Evolutionary conservation across 2,888 invertebrate species (phyloP).

Genomic region (Watsonalla cultraria): DNA sequence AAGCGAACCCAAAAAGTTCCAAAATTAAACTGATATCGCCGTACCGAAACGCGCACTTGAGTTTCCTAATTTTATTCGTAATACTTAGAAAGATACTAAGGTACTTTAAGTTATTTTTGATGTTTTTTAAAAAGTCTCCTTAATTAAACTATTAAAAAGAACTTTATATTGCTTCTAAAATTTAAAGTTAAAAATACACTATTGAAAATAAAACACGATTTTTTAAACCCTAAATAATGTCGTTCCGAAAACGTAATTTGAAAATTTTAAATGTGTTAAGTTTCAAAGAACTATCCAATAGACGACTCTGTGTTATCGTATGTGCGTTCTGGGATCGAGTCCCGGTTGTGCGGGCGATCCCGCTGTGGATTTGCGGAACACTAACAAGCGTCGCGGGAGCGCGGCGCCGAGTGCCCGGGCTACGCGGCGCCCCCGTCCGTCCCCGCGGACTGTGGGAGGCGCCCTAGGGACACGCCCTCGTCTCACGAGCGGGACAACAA

Average conservation of each 20-base stretch:
- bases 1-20: constrained; percentile 28
- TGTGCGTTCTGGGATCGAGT: constrained; percentile 71
- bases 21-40: constrained; percentile 18
- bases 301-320: constrained; percentile 72
- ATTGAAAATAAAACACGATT: constrained; percentile 1
- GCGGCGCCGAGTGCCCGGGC: constrained; percentile 72
- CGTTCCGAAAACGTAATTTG: constrained; percentile 7
- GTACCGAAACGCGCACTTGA: constrained; percentile 18
- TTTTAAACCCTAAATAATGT: constrained; percentile 9
- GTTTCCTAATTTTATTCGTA: constrained; percentile 7
- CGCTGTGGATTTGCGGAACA: constrained; percentile 78
- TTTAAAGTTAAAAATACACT: constrained; percentile 2
- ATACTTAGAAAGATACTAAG: no score
- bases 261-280: constrained; percentile 10
- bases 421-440: constrained; percentile 75
- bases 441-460: constrained; percentile 75
- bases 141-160: no score
- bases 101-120: no score
- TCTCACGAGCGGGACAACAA: constrained; percentile 72
- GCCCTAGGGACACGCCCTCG: constrained; percentile 79
- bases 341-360: constrained; percentile 77
- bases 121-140: no score
- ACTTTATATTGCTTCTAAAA: constrained; percentile 6
- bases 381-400: constrained; percentile 78
- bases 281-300: constrained; percentile 48